phyloP scores from a whole-genome alignment of 2,797 vertebrate genomes.

The Podarcis siculus region DNA sequence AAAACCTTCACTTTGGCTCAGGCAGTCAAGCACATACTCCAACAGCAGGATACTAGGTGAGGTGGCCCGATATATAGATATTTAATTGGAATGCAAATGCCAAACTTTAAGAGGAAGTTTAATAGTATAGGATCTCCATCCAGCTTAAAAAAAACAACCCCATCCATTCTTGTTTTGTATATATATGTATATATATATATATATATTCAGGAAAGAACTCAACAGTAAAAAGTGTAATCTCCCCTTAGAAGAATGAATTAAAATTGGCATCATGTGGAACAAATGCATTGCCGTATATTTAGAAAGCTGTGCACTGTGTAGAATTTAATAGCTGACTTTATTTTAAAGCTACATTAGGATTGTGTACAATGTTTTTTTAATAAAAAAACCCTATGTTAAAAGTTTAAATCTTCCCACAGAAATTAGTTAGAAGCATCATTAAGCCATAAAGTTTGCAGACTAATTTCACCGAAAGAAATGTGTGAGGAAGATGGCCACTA shows the following conservation, averaged over 20 bases:
- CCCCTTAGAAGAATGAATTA: constrained; percentile 27
- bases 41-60: constrained; percentile 93
- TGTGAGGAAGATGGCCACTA: constrained; percentile 73
- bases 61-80: constrained; percentile 37
- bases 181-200: constrained; percentile 16
- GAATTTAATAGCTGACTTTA: constrained; percentile 34
- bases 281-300: constrained; percentile 22
- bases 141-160: constrained; percentile 41
- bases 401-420: constrained; percentile 49
- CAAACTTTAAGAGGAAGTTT: constrained; percentile 15
- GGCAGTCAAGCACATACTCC: constrained; percentile 98
- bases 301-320: constrained; percentile 44
- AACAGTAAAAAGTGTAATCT: constrained; percentile 45
- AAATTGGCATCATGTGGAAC: constrained; percentile 17
- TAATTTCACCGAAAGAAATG: constrained; percentile 58
- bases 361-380: constrained; percentile 33
- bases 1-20: constrained; percentile 99
- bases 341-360: constrained; percentile 38
- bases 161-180: constrained; percentile 18
- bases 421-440: constrained; percentile 43
- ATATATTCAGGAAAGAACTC: constrained; percentile 35
- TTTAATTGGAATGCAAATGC: background rate
- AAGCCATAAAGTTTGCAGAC: constrained; percentile 37
- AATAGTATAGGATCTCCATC: constrained; percentile 40
- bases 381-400: constrained; percentile 40